Base-by-base conservation (phyloP, 2,113 vertebrate species). In the Setophaga petechia region DNA sequence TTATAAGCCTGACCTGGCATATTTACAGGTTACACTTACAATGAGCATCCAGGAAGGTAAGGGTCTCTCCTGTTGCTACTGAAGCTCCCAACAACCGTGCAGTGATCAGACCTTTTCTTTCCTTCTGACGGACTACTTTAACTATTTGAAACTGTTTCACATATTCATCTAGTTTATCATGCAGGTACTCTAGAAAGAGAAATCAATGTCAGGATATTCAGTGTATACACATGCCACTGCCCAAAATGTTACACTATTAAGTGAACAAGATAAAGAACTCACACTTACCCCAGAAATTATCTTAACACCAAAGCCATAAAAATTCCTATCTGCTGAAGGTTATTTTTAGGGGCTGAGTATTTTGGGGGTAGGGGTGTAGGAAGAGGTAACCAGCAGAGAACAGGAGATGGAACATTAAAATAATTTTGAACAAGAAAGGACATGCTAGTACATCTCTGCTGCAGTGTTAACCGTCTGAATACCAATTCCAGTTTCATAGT, bases 41-140 rank as follows among this genome's bases (percentile, higher is more conserved):
- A 69, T 99, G 99, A 73, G 99, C 99, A 80, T 99, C 99, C 81
- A 99, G 98, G 97, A 99, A 99, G 54, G 99, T 99, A 72, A 99
- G 98, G 0, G 99, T 99, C 89, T 99, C 99, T 51, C 98, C 99
- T 15, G 98, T 99, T 85, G 99, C 99, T 57, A 98, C 98, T 1
- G 99, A 97, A 75, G 99, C 99, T 68, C 99, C 99, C 84, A 99
- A 97, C 74, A 99, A 97, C 23, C 99, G 98, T 7, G 99, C 99
- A 9, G 99, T 99, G 96, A 99, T 99, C 44, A 99, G 98, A 37
- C 99, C 99, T 97, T 99, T 99, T 61, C 99, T 98, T 94, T 99
- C 99, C 35, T 91, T 98, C 95, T 99, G 99, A 77, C 99, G 98
- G 67, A 99, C 98, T 44, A 99, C 98, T 89, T 97, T 98, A 69